Base-by-base conservation (phyloP, 2,888 invertebrate species). In the Celastrina argiolus region DNA sequence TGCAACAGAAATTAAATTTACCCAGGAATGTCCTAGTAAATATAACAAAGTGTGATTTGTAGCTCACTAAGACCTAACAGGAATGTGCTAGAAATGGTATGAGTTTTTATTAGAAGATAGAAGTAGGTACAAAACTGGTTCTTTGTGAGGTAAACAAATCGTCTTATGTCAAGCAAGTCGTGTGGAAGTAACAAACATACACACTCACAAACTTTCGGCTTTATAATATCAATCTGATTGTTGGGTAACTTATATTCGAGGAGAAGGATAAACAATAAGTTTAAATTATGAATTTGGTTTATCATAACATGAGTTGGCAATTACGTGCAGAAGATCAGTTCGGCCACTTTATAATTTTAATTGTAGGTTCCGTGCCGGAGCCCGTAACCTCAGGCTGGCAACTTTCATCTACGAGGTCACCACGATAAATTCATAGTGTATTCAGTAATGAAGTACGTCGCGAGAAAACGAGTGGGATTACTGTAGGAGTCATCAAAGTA, bases 391-490 rank as follows among this genome's bases (percentile, higher is more conserved):
- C 34, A 59, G 34, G 36, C 39, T 39, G 61, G 61, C 61, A 61
- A 61, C 61, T 61, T 61, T 61, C 61, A 39, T 61, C 61, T 61
- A 61, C 36, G 61, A 39, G 61, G 61, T 61, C 61, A 26, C 56
- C 26, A 39, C 22, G 36, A 59, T 34, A 18, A 22, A 36, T 61
- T 22, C 22, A 22, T 39, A 61, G 18, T 22, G 22, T 22, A 14
- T 18, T 36, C n/a, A 16, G 51, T 61, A 61, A 61, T 61, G 61
- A 59, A 65, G 28, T 41, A 59, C 58, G 45, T 51, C 22, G 56
- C 12, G 59, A 66, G 66, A 66, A 61, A 66, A 66, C 66, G 36
- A 59, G 34, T 14, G 65, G 7, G 16, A 58, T 65, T 65, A 42
- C 39, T 31, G 42, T 42, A 28, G 59, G 34, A 14, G 42, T 56